A percentile compares a stretch with the other conserved stretches of the same genome.
phyloP scores from a whole-genome alignment of 1,140 invertebrate genomes.

The Littorina saxatilis region DNA sequence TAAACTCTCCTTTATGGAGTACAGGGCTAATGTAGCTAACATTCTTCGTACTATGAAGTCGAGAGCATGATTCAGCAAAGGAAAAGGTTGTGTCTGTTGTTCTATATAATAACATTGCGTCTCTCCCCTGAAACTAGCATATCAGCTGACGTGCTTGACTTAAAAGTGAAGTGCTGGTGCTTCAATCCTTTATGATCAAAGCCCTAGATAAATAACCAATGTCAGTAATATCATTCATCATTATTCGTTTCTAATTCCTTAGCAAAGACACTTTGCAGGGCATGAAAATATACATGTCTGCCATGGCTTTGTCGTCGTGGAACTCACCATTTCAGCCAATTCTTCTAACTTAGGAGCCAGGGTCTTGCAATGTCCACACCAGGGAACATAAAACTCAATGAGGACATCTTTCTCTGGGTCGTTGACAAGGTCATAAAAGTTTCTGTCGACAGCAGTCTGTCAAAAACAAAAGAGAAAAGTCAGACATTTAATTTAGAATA shows the following conservation, averaged over 20 bases:
- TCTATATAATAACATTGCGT: background rate
- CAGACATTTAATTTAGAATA: too few species aligned
- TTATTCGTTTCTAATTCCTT: too few species aligned
- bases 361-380: constrained; percentile 99
- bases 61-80: background rate
- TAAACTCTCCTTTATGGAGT: too few species aligned
- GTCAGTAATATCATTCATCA: too few species aligned
- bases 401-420: constrained; percentile 95
- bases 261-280: too few species aligned
- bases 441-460: constrained; percentile 93
- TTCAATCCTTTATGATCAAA: background rate
- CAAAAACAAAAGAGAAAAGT: too few species aligned
- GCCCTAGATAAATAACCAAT: background rate
- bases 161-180: background rate
- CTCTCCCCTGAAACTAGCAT: background rate
- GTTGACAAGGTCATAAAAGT: constrained; percentile 96
- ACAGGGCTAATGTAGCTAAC: too few species aligned
- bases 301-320: too few species aligned
- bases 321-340: constrained; percentile 86
- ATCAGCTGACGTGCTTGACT: background rate
- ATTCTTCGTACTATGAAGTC: too few species aligned
- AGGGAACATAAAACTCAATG: constrained; percentile 98
- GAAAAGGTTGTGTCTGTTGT: background rate
- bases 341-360: constrained; percentile 96
- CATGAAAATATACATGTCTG: too few species aligned